These are phyloP conservation scores for Nycteola revayana DNA, from an alignment of 2,888 invertebrate genomes.

Conservation along the genomic window DNA sequence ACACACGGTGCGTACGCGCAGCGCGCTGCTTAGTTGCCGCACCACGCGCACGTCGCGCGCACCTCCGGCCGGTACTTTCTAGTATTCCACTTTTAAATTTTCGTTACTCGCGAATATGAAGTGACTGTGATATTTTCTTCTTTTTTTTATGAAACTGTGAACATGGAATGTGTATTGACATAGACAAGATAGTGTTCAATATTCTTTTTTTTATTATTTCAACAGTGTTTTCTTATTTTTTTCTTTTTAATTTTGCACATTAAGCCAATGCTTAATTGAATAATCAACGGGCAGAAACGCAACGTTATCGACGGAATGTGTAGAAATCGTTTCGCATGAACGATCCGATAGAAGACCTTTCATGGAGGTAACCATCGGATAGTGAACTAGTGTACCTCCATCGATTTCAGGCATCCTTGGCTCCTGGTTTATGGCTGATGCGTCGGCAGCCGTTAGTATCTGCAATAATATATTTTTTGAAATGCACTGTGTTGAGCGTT, in stretches of 20 bases:
- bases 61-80: constrained; percentile 36
- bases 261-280: constrained; percentile 21
- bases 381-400: constrained; percentile 48
- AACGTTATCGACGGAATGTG: constrained; percentile 51
- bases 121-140: constrained; percentile 11
- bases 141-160: constrained; percentile 26
- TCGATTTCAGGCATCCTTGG: constrained; percentile 64
- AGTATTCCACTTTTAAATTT: constrained; percentile 36
- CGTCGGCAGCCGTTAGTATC: constrained; percentile 46
- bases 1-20: constrained; percentile 46
- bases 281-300: constrained; percentile 25
- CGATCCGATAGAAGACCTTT: constrained; percentile 46
- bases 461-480: constrained; percentile 19
- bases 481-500: constrained; percentile 19
- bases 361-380: constrained; percentile 55
- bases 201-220: constrained; percentile 2
- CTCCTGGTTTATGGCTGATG: constrained; percentile 60
- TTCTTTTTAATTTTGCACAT: constrained; percentile 19
- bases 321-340: constrained; percentile 66
- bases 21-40: constrained; percentile 46
- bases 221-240: constrained; percentile 24
- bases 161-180: constrained; percentile 29
- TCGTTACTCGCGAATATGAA: constrained; percentile 34
- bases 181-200: constrained; percentile 16
- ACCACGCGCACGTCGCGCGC: constrained; percentile 56